Evolutionary conservation across 2,113 vertebrate species (phyloP), one percentile per base, ranked within the genome.

Genomic region (Euleptes europaea): DNA sequence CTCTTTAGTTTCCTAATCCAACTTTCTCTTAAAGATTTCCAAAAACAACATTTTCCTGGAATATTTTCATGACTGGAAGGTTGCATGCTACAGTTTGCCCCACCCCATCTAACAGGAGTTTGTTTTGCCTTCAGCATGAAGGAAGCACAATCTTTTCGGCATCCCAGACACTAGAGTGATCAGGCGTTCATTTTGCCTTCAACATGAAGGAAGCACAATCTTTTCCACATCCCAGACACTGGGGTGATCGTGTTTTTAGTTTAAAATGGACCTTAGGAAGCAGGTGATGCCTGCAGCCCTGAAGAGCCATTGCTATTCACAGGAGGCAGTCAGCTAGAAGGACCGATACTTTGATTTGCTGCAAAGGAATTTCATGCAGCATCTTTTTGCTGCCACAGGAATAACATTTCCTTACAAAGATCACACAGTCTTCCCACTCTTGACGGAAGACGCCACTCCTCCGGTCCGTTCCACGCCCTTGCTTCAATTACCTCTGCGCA

Each of bases 1-100:
- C 85, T 67, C 80, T 91, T 91, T 78, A 74, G 78, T 92, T 91
- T 33, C 38, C 14, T 81, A 57, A 0, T 77, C 85, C 13, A 67
- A 38, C 47, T 0, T 33, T 80, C 38, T 83, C 84, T 74, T 0
- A 33, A 84, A 49, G 49, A 35, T 1, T 0, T 44, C 51, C 38
- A 5, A n/a, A 75, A 40, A 10, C 60, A 51, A 13, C 49, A 51
- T 51, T 7, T 81, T 1, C 70, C 84, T 89, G 57, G 75, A 85
- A 51, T 81, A 1, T 15, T 35, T 40, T 7, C n/a, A 44, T 86
- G 31, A 38, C 83, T 77, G 14, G 42, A 28, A 60, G 54, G 2
- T 12, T 75, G 33, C 31, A 33, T 38, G 38, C 1, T 2, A 4
- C 19, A 17, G 23, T 15, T 54, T 17, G 42, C 33, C 17, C 40